A percentile compares a stretch with the other conserved stretches of the same genome.
phyloP scores from a whole-genome alignment of 2,797 vertebrate genomes.

The Scleropages formosus region DNA sequence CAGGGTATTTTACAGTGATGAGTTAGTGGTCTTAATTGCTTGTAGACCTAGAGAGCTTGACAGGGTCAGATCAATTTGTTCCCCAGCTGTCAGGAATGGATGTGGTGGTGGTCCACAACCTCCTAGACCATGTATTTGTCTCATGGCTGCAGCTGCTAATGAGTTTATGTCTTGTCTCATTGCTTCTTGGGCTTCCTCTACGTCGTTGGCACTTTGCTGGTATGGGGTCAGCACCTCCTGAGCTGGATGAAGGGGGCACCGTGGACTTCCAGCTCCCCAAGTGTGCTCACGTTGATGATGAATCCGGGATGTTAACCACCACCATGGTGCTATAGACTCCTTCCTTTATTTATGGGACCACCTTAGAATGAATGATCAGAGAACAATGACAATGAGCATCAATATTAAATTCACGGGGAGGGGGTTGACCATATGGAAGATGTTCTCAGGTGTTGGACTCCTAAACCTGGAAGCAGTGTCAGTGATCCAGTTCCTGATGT shows the following conservation, averaged over 20 bases:
- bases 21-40: not conserved
- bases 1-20: not conserved
- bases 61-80: not conserved
- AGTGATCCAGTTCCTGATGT: no score
- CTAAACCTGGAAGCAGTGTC: not conserved
- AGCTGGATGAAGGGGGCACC: conserved; percentile 76
- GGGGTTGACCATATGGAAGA: conserved; percentile 78
- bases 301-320: conserved; percentile 76
- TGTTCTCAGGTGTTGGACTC: conserved; percentile 48
- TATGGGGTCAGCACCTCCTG: conserved; percentile 76
- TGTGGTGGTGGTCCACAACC: not conserved
- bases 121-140: not conserved
- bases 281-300: conserved; percentile 71
- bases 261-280: conserved; percentile 65
- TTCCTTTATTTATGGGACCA: conserved; percentile 56
- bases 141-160: not conserved
- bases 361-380: conserved; percentile 54
- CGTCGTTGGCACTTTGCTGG: conserved; percentile 70
- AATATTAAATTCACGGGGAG: conserved; percentile 64
- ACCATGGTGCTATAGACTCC: conserved; percentile 62
- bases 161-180: not conserved
- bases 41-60: not conserved
- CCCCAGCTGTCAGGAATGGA: not conserved
- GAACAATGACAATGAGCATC: not conserved
- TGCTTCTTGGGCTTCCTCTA: not conserved